Conservation (phyloP, 2,888 invertebrate species). For the Catocala sponsa region DNA sequence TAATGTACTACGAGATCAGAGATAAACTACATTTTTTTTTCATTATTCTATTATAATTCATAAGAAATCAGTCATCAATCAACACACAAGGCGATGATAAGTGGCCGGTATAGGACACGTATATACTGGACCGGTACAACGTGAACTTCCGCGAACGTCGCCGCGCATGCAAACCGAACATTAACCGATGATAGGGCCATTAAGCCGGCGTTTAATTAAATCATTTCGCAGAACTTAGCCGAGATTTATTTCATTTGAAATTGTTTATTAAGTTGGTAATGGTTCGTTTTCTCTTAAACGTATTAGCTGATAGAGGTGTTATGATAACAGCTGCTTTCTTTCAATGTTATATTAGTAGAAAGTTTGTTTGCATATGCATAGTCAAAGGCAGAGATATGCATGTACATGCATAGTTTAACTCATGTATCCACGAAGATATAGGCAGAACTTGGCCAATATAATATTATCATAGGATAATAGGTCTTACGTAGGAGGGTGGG, state of each 20-base stretch:
- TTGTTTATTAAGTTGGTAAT: conserved; percentile 32
- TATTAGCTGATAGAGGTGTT: neutral
- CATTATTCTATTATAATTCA: neutral
- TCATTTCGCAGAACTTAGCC: conserved; percentile 35
- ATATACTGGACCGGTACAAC: conserved; percentile 29
- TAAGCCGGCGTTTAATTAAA: conserved; percentile 48
- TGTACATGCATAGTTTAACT: no score
- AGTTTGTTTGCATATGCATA: neutral
- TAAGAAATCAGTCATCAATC: conserved; percentile 28
- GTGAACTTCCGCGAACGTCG: conserved; percentile 50
- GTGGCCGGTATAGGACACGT: conserved; percentile 24
- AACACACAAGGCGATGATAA: conserved; percentile 34
- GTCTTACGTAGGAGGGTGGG: no score
- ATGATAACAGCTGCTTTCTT: neutral
- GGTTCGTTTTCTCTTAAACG: conserved; percentile 23
- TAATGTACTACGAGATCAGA: no score
- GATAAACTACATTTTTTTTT: no score
- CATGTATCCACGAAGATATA: no score
- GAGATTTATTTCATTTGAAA: conserved; percentile 42
- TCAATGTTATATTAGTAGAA: neutral
- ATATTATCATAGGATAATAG: no score
- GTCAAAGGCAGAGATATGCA: no score
- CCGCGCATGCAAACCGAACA: conserved; percentile 49
- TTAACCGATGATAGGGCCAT: conserved; percentile 48
- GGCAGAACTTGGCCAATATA: no score